Evolutionary conservation across 2,888 invertebrate genomes (phyloP), one percentile per base, ranked within the genome.

Genomic region (Galerucella calmariensis): DNA sequence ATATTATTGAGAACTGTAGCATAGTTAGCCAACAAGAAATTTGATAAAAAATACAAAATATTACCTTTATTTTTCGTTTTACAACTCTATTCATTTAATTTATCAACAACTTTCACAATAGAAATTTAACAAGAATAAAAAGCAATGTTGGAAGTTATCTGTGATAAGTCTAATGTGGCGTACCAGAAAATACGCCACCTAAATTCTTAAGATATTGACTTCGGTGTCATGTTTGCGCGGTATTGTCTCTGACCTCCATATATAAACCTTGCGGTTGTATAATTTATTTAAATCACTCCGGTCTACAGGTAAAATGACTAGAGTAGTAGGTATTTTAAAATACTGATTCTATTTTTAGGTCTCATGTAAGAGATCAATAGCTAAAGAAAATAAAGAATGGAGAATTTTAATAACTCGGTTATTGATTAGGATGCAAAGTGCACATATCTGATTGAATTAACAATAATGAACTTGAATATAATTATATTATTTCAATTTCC

Each of bases 161-260:
- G 5, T 51, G n/a, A 6, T 51, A n/a, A 51, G n/a, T 51, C 51
- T 4, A n/a, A 51, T 14, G 3, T 48, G 12, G 12, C n/a, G n/a
- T 14, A 51, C 51, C n/a, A 51, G n/a, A 51, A 51, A 12, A 51
- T 14, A 6, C n/a, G 14, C 51, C 51, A 51, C 51, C 51, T 8
- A 51, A n/a, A n/a, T 51, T 51, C 51, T 14, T 48, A 8, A 35
- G 35, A 35, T 48, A 48, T 48, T 48, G 11, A 51, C 14, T 51
- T 51, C 51, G 51, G n/a, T 51, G 14, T 51, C 51, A 51, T 51
- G 51, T 51, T 51, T 51, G 51, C n/a, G n/a, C 14, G n/a, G 14
- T 51, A 51, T 51, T 51, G 59, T 20, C 24, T 27, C 59, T 59
- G 59, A 59, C 59, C 59, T 59, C 59, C 59, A 14, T 27, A 59